phyloP scores from a whole-genome alignment of 2,888 invertebrate genomes.

The Aradus depressus region DNA sequence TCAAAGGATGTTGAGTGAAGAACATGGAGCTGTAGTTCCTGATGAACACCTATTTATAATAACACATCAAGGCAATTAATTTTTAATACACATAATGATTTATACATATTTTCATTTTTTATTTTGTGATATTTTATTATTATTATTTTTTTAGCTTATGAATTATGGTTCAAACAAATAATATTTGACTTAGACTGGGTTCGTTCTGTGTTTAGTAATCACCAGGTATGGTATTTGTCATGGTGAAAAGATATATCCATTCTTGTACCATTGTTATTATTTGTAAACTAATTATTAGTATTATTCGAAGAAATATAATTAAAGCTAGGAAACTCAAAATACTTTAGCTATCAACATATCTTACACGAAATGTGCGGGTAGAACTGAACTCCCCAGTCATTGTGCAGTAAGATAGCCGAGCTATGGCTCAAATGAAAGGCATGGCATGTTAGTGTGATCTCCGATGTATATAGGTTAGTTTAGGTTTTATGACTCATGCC shows the following conservation, averaged over 20 bases:
- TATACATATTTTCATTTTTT: background rate
- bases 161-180: conserved; percentile 99
- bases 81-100: background rate
- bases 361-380: no score
- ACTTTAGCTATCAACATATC: no score
- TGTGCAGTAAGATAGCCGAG: no score
- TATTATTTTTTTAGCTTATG: conserved; percentile 63
- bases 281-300: background rate
- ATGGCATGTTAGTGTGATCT: no score
- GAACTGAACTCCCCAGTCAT: no score
- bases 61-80: conserved; percentile 80
- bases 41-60: conserved; percentile 97
- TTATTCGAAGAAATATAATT: no score
- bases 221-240: conserved; percentile 36
- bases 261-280: background rate
- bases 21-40: conserved; percentile 63
- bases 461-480: no score
- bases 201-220: conserved; percentile 57
- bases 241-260: background rate
- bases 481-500: no score
- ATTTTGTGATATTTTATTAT: background rate
- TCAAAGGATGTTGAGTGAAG: conserved; percentile 67
- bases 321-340: no score
- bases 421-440: no score
- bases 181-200: conserved; percentile 94